These are phyloP conservation scores for Pseudococcus viburni DNA, from an alignment of 2,888 invertebrate genomes.

Conservation along the genomic window DNA sequence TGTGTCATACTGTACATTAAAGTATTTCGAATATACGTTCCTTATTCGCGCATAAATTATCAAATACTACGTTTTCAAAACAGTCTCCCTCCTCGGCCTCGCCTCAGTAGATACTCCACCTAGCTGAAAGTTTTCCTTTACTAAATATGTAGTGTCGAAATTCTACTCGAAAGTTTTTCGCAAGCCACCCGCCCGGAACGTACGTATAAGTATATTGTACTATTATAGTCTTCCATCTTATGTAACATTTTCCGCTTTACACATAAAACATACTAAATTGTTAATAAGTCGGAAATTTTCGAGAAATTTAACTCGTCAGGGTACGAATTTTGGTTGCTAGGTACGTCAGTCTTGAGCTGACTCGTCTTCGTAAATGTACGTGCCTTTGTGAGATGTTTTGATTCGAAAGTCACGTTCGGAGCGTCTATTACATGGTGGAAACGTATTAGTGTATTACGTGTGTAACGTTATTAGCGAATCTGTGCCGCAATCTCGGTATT, in stretches of 20 bases:
- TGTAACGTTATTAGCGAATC: conserved; percentile 19
- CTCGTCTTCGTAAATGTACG: neutral
- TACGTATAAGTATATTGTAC: neutral
- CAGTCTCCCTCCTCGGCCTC: neutral
- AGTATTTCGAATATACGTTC: neutral
- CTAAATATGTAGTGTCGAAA: conserved; percentile 37
- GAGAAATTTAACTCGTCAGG: conserved; percentile 29
- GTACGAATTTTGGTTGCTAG: neutral
- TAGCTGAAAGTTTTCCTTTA: neutral
- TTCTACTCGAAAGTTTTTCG: conserved; percentile 24
- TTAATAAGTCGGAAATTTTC: conserved; percentile 47
- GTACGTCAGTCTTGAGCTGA: neutral
- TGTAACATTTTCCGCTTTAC: conserved; percentile 44
- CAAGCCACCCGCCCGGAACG: neutral
- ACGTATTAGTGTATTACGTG: neutral
- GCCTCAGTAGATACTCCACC: neutral
- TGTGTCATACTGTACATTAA: conserved; percentile 12
- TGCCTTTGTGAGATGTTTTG: neutral
- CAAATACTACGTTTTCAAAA: conserved; percentile 3
- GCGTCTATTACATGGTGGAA: neutral
- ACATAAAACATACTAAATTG: conserved; percentile 42
- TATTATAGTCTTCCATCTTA: conserved; percentile 11
- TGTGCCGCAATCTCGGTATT: neutral
- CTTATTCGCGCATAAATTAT: conserved; percentile 7
- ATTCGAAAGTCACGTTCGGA: conserved; percentile 12